Percentiles rank a stretch among this genome's conserved stretches.
These are phyloP conservation scores for Enteromius mattozi DNA, from an alignment of 2,797 vertebrate genomes.

Conservation along the genomic window DNA sequence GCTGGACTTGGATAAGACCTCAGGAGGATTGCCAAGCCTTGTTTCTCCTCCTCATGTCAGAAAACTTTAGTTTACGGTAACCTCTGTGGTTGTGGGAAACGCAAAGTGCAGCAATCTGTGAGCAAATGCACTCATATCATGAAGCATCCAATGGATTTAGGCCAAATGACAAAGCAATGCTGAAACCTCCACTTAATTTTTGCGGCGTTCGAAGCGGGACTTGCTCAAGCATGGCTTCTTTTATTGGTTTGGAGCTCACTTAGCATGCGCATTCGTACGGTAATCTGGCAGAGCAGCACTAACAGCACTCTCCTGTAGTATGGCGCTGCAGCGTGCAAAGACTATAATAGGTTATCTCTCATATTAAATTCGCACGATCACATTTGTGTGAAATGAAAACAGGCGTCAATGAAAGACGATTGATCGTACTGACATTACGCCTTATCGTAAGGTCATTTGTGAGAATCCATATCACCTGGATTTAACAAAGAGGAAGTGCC, in stretches of 20 bases:
- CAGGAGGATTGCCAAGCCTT: conserved; percentile 65
- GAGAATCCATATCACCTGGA: conserved; percentile 26
- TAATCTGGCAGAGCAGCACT: conserved; percentile 41
- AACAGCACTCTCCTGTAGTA: conserved; percentile 22
- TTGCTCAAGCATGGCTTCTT: conserved; percentile 19
- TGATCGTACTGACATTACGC: conserved; percentile 28
- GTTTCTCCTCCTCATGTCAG: conserved; percentile 69
- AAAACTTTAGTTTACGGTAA: conserved; percentile 49
- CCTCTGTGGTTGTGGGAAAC: conserved; percentile 14
- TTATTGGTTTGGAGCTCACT: conserved; percentile 31
- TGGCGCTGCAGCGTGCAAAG: not conserved
- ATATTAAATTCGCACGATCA: conserved; percentile 16
- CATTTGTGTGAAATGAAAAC: conserved; percentile 53
- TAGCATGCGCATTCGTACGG: conserved; percentile 18
- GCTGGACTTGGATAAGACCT: conserved; percentile 74
- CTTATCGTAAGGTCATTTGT: conserved; percentile 40
- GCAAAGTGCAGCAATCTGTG: not conserved
- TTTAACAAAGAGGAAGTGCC: conserved; percentile 14
- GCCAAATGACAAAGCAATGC: conserved; percentile 38
- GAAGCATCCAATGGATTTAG: conserved; percentile 17
- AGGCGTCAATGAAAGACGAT: conserved; percentile 21
- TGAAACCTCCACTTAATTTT: conserved; percentile 27
- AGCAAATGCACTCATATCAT: not conserved
- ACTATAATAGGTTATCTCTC: conserved; percentile 40
- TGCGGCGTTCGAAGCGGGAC: not conserved